phyloP scores from a whole-genome alignment of 2,113 vertebrate species.

The Paraplagusia blochii region DNA sequence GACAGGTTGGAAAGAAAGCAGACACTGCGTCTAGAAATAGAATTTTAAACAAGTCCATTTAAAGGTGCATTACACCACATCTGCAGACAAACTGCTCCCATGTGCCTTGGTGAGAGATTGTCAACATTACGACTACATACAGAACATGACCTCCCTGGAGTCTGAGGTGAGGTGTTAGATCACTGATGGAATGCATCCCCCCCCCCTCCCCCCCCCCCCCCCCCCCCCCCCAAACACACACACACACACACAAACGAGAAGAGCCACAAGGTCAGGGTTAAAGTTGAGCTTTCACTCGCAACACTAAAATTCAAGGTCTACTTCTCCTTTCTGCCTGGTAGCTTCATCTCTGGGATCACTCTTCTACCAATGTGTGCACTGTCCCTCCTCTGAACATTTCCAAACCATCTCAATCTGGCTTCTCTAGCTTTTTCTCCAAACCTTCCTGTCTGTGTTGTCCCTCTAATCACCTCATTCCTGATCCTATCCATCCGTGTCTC shows the following conservation, averaged over 20 bases:
- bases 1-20: conserved; percentile 28
- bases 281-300: conserved; percentile 29
- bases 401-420: too few species aligned
- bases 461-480: too few species aligned
- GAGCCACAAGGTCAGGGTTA: conserved; percentile 28
- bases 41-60: conserved; percentile 36
- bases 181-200: conserved; percentile 11
- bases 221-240: conserved; percentile 1
- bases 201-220: too few species aligned
- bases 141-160: conserved; percentile 14
- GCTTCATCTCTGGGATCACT: too few species aligned
- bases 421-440: too few species aligned
- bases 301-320: too few species aligned
- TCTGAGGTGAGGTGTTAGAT: conserved; percentile 41
- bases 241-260: conserved; percentile 14
- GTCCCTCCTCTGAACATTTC: too few species aligned
- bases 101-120: background rate
- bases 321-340: too few species aligned
- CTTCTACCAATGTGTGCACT: too few species aligned
- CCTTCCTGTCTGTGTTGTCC: too few species aligned
- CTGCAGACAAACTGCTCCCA: conserved; percentile 11
- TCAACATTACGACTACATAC: conserved; percentile 17
- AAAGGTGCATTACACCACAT: conserved; percentile 48
- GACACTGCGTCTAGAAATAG: conserved; percentile 46
- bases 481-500: too few species aligned